phyloP scores from a whole-genome alignment of 2,797 vertebrate species.

The Galagoides demidoff region DNA sequence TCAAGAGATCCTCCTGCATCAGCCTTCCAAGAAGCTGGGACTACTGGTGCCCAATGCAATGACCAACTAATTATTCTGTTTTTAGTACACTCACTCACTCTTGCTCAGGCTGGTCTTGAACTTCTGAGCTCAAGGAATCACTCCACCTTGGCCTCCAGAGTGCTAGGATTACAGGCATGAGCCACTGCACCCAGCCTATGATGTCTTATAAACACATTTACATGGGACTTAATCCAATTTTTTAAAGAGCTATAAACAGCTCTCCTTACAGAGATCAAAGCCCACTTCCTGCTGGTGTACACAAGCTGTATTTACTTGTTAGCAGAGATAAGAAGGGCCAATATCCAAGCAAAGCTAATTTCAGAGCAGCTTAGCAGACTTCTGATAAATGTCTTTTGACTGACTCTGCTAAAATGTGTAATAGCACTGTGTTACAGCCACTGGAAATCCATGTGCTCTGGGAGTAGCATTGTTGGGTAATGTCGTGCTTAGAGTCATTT shows the following conservation, averaged over 20 bases:
- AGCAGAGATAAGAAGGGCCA: constrained; percentile 16
- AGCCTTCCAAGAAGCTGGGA: too few relatives aligned
- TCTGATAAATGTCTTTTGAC: not conserved
- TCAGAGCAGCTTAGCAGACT: not conserved
- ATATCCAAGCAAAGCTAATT: not conserved
- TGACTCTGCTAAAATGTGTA: not conserved
- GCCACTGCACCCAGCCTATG: too few relatives aligned
- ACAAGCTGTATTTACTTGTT: not conserved
- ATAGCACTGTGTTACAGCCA: not conserved
- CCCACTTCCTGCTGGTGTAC: not conserved
- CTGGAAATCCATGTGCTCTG: not conserved
- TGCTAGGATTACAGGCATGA: too few relatives aligned
- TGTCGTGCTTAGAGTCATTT: not conserved
- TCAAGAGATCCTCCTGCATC: too few relatives aligned
- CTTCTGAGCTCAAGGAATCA: too few relatives aligned
- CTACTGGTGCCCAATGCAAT: too few relatives aligned
- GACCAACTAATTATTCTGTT: too few relatives aligned
- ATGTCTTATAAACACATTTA: constrained; percentile 40
- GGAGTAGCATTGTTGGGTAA: not conserved
- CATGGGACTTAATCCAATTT: not conserved
- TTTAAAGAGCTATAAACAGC: not conserved
- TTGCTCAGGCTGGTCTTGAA: too few relatives aligned
- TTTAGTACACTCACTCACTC: too few relatives aligned
- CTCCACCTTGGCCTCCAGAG: too few relatives aligned
- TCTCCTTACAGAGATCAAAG: constrained; percentile 24